A percentile compares a stretch with the other conserved stretches of the same genome.
Evolutionary conservation across 1,140 invertebrate genomes (phyloP).

Genomic region (Aphis gossypii): DNA sequence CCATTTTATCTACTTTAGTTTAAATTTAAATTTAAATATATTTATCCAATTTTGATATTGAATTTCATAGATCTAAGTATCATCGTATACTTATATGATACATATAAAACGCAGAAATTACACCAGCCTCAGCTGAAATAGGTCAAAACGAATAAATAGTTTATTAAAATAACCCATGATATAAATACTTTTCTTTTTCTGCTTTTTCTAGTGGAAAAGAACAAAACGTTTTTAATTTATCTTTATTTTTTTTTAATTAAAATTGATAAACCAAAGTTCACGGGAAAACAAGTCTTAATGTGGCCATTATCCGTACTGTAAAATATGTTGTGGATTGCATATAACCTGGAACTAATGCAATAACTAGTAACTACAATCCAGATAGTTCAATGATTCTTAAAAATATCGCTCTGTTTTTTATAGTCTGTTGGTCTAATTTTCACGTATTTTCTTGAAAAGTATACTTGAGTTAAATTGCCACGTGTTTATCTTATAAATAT

Average conservation of each 20-base stretch:
- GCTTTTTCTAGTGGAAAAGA: neutral
- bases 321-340: neutral
- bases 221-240: neutral
- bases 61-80: neutral
- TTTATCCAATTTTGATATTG: neutral
- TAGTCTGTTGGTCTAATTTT: neutral
- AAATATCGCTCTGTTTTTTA: neutral
- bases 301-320: neutral
- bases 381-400: neutral
- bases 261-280: neutral
- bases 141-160: neutral
- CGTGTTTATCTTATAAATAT: too few relatives aligned
- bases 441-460: neutral
- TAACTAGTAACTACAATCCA: neutral
- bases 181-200: neutral
- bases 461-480: too few relatives aligned
- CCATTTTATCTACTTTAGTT: neutral
- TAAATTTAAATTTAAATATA: neutral
- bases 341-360: neutral
- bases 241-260: neutral
- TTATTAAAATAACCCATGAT: neutral
- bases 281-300: neutral
- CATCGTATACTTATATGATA: neutral
- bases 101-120: neutral
- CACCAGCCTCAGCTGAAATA: neutral